These are phyloP conservation scores for Dendrolimus punctatus DNA, from an alignment of 1,140 invertebrate species.

Conservation along the genomic window DNA sequence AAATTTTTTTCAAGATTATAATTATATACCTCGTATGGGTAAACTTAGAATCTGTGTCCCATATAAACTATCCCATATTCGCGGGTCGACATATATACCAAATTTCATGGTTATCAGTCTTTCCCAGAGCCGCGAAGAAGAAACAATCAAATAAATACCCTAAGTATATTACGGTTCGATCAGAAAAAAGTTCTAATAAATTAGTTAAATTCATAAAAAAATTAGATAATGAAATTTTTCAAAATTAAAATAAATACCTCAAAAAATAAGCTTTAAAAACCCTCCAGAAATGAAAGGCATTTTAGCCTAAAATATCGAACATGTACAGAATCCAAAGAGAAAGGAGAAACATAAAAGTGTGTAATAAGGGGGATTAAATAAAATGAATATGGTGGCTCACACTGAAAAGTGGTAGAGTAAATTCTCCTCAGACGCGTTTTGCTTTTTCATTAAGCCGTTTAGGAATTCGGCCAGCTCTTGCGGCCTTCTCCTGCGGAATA, in stretches of 20 bases:
- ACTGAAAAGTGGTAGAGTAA: constrained; percentile 73
- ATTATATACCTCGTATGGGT: too few species aligned
- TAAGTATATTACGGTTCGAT: neutral
- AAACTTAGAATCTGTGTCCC: too few species aligned
- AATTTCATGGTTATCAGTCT: too few species aligned
- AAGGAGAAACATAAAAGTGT: constrained; percentile 1
- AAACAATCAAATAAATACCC: too few species aligned
- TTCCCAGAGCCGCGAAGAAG: too few species aligned
- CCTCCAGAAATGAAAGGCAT: too few species aligned
- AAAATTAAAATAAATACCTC: too few species aligned
- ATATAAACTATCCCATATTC: too few species aligned
- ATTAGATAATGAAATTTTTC: neutral
- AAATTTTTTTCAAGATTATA: too few species aligned
- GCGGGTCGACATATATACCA: too few species aligned
- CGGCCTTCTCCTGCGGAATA: constrained; percentile 69
- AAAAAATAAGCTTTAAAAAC: too few species aligned
- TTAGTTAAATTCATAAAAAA: neutral
- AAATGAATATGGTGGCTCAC: constrained; percentile 66
- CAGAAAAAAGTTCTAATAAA: neutral
- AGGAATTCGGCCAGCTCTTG: constrained; percentile 69
- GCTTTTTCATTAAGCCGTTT: constrained; percentile 66
- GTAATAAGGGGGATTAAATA: constrained; percentile 24
- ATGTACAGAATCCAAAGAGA: constrained; percentile 22
- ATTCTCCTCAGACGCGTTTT: constrained; percentile 58
- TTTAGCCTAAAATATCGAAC: constrained; percentile 1